Evolutionary conservation across 2,888 invertebrate species (phyloP), one percentile per base, ranked within the genome.

Genomic region (Drosophila fungiperda): DNA sequence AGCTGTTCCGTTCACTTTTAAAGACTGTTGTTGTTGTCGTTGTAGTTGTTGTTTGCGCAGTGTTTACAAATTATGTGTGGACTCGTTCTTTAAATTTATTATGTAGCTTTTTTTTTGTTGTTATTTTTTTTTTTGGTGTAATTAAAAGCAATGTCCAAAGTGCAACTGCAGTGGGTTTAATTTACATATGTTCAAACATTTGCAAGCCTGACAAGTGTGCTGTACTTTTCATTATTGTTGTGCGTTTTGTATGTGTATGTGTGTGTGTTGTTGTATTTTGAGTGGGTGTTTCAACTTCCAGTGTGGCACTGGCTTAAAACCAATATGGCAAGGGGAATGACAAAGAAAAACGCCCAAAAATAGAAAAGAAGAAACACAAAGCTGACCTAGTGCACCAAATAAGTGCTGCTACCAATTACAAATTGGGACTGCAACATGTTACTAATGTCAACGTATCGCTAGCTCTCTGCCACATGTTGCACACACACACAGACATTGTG

Each of bases 141-240:
- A 85, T 85, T 85, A 85, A 89, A 85, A 82, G 85, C 89, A 68
- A 76, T 74, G 85, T 85, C 67, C 85, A 89, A 85, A 85, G 89
- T 89, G 89, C 85, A 89, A 82, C 40, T 81, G 80, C 80, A 77
- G 89, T 84, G 76, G 80, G 85, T 61, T 89, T 73, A 58, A 84
- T 82, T 87, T 87, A 77, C 89, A 83, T 80, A 71, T 80, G 89
- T 69, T 78, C 81, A 80, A 85, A 75, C 81, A 86, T 83, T 84
- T 71, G 68, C 58, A 36, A 36, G 54, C 76, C 38, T 38, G 70
- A 63, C 79, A 79, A 79, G 71, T 78, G 73, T 50, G 45, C 23
- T 65, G 63, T 12, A 55, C 42, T 36, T 48, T 11, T 40, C 23
- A 50, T n/a, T 55, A 49, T 26, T 70, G 65, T 29, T 48, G 54